phyloP scores from a whole-genome alignment of 1,140 invertebrate genomes.

The Drosophila ficusphila region DNA sequence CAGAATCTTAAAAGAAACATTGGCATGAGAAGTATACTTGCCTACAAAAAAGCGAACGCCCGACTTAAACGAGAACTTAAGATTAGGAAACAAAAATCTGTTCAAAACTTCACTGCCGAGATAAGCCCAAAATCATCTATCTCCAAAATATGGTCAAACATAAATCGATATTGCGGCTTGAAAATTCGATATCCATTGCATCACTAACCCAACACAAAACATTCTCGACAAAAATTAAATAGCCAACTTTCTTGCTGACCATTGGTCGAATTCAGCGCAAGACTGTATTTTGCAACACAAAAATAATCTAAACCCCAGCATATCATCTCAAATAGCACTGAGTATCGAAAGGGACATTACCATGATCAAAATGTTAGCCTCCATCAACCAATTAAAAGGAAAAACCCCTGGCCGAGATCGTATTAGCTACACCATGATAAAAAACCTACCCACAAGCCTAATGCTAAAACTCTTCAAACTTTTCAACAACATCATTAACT shows the following conservation, averaged over 20 bases:
- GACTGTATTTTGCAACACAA: slow-evolving; percentile 12
- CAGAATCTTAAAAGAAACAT: slow-evolving; percentile 18
- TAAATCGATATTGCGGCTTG: slow-evolving; percentile 15
- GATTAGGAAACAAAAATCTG: slow-evolving; percentile 16
- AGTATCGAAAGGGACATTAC: background rate
- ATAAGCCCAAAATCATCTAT: background rate
- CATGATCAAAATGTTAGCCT: background rate
- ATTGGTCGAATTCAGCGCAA: slow-evolving; percentile 7
- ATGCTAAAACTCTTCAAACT: background rate
- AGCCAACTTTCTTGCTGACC: background rate
- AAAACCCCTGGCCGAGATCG: slow-evolving; percentile 1
- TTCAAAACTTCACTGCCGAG: background rate
- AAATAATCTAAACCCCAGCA: background rate
- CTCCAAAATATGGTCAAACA: no score
- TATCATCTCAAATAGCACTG: slow-evolving; percentile 1
- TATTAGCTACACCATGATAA: background rate
- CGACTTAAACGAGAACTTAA: background rate
- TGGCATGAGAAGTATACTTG: slow-evolving; percentile 8
- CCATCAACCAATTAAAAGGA: no score
- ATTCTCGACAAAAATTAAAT: slow-evolving; percentile 5
- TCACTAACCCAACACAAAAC: slow-evolving; percentile 10
- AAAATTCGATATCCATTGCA: slow-evolving; percentile 24
- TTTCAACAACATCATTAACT: background rate
- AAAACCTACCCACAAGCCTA: background rate
- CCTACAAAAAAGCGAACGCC: background rate